Conservation (phyloP, 1,140 invertebrate genomes). For the Linepithema humile region DNA sequence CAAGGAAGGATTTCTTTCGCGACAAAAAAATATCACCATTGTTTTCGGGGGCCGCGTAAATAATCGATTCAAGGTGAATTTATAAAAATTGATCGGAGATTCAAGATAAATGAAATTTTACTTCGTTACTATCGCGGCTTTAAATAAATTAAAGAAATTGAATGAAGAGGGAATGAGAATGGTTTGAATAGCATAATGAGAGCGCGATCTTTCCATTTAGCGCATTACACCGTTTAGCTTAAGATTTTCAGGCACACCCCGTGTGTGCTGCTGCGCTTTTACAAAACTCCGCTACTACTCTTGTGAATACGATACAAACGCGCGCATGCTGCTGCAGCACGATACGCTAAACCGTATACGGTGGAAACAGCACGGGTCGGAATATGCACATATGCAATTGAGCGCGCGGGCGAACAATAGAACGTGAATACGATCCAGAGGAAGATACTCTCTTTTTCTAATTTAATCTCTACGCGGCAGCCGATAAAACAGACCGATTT, state of each 20-base stretch:
- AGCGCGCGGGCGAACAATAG: not conserved
- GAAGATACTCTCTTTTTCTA: conserved; percentile 44
- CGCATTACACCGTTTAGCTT: not conserved
- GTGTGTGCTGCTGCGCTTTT: not conserved
- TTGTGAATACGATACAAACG: not conserved
- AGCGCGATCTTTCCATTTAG: not conserved
- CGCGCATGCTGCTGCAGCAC: not conserved
- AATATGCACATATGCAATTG: conserved; percentile 62
- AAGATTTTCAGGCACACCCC: not conserved
- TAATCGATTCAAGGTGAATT: no score
- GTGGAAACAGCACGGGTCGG: conserved; percentile 29
- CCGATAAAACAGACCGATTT: conserved; percentile 50
- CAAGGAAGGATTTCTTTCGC: not conserved
- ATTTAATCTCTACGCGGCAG: conserved; percentile 58
- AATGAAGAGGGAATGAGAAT: not conserved
- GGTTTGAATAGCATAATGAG: not conserved
- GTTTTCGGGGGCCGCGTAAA: no score
- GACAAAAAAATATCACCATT: no score
- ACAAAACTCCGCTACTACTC: not conserved
- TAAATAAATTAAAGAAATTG: no score
- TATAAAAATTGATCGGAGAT: no score
- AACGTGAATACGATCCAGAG: conserved; percentile 37
- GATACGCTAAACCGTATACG: conserved; percentile 29
- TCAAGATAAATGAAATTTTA: no score
- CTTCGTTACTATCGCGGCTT: no score